These are phyloP conservation scores for Artibeus jamaicensis DNA, from an alignment of 2,797 vertebrate genomes.

Conservation along the genomic window DNA sequence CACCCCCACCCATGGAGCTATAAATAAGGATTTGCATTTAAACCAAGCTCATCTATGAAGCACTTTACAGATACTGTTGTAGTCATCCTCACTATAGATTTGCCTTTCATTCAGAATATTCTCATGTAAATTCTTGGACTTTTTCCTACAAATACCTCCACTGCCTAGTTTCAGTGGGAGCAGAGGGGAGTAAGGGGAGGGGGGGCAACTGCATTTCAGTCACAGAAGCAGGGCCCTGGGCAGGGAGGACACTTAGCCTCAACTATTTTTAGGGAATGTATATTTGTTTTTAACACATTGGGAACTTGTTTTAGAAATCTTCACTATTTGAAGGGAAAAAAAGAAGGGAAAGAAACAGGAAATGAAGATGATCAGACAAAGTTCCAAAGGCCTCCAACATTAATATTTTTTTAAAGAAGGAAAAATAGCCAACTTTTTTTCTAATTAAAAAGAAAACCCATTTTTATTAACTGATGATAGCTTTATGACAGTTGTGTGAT, in stretches of 20 bases:
- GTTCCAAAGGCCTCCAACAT: conserved; percentile 74
- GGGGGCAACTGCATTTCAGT: neutral
- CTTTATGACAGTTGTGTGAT: conserved; percentile 80
- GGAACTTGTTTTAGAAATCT: conserved; percentile 15
- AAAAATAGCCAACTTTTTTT: conserved; percentile 43
- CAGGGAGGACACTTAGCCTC: neutral
- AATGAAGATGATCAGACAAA: conserved; percentile 79
- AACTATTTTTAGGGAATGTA: neutral
- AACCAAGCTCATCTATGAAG: neutral
- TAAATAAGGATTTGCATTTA: neutral
- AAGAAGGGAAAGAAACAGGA: conserved; percentile 79
- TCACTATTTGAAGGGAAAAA: conserved; percentile 45
- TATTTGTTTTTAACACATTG: conserved; percentile 51
- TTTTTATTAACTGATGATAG: conserved; percentile 84
- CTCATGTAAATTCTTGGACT: conserved; percentile 32
- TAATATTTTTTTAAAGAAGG: conserved; percentile 72
- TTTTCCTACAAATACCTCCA: conserved; percentile 13
- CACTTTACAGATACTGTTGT: neutral
- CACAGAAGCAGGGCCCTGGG: neutral
- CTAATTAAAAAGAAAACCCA: conserved; percentile 74
- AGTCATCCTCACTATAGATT: conserved; percentile 21
- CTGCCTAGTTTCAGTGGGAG: conserved; percentile 8
- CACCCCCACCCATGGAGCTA: neutral
- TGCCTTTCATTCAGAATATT: conserved; percentile 56
- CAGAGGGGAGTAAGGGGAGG: too few relatives aligned